A percentile compares a stretch with the other conserved stretches of the same genome.
Conservation (phyloP, 2,888 invertebrate genomes). For the Diarsia rubi region DNA sequence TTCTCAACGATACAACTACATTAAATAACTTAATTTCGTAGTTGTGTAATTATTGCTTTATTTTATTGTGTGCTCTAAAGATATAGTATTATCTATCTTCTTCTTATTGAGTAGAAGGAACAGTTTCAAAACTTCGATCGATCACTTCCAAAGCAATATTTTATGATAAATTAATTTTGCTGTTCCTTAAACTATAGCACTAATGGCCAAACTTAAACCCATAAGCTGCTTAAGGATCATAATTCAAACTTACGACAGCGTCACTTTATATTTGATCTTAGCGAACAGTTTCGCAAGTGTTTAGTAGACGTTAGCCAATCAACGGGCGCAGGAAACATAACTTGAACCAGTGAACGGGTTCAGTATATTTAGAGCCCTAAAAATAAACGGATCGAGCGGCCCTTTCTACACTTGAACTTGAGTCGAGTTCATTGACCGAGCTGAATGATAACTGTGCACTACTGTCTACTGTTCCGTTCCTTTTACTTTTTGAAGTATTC, state of each 20-base stretch:
- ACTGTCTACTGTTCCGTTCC: constrained; percentile 64
- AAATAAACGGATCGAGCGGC: constrained; percentile 83
- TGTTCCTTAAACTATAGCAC: constrained; percentile 37
- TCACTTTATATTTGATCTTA: constrained; percentile 67
- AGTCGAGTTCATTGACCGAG: constrained; percentile 81
- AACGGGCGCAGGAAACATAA: constrained; percentile 77
- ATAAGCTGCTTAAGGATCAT: constrained; percentile 50
- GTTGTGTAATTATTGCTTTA: neutral
- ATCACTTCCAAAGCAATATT: constrained; percentile 40
- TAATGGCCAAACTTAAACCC: constrained; percentile 44
- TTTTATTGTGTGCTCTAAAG: constrained; percentile 7
- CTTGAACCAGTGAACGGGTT: constrained; percentile 69
- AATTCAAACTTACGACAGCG: constrained; percentile 67
- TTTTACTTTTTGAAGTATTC: constrained; percentile 60
- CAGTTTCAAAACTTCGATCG: constrained; percentile 30
- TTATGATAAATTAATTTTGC: constrained; percentile 30
- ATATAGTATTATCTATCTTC: neutral
- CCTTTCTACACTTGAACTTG: constrained; percentile 89
- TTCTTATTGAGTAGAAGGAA: neutral
- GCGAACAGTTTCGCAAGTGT: constrained; percentile 74
- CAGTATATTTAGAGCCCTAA: constrained; percentile 86
- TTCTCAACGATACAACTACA: constrained; percentile 6
- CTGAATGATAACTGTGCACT: constrained; percentile 76
- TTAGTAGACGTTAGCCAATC: constrained; percentile 67
- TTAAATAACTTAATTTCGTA: constrained; percentile 33